A percentile compares a stretch with the other conserved stretches of the same genome.
These are phyloP conservation scores for Neopelma chrysocephalum DNA, from an alignment of 2,797 vertebrate genomes.

Conservation along the genomic window DNA sequence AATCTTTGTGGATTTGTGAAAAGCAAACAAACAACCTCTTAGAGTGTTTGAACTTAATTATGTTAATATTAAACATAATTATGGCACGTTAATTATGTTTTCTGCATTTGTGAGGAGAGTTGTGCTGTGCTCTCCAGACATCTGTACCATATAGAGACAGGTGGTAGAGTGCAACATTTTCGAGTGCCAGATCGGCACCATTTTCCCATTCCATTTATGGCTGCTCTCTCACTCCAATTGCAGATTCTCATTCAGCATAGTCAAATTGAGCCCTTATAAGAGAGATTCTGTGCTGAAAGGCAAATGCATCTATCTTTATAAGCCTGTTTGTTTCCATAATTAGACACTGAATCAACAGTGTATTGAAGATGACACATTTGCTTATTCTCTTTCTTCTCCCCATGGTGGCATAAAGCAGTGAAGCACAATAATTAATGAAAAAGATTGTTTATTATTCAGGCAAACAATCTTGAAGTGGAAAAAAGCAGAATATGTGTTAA, in stretches of 20 bases:
- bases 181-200: neutral
- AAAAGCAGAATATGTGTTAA: neutral
- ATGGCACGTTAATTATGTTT: neutral
- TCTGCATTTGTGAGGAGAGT: neutral
- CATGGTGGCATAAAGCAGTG: slow-evolving; percentile 18
- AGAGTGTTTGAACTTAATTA: slow-evolving; percentile 13
- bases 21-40: neutral
- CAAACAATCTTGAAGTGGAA: neutral
- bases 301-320: slow-evolving; percentile 28
- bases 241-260: slow-evolving; percentile 12
- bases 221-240: neutral
- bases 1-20: neutral
- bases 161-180: neutral
- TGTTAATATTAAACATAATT: slow-evolving; percentile 24
- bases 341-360: slow-evolving; percentile 36
- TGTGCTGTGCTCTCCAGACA: neutral
- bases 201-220: neutral
- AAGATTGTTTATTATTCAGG: slow-evolving; percentile 38
- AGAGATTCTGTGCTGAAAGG: neutral
- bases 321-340: slow-evolving; percentile 57
- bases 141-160: neutral
- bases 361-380: slow-evolving; percentile 48
- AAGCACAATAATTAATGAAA: slow-evolving; percentile 51
- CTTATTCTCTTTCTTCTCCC: slow-evolving; percentile 37
- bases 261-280: slow-evolving; percentile 9